Evolutionary conservation across 2,113 vertebrate genomes (phyloP).

Genomic region (Columba janthina): DNA sequence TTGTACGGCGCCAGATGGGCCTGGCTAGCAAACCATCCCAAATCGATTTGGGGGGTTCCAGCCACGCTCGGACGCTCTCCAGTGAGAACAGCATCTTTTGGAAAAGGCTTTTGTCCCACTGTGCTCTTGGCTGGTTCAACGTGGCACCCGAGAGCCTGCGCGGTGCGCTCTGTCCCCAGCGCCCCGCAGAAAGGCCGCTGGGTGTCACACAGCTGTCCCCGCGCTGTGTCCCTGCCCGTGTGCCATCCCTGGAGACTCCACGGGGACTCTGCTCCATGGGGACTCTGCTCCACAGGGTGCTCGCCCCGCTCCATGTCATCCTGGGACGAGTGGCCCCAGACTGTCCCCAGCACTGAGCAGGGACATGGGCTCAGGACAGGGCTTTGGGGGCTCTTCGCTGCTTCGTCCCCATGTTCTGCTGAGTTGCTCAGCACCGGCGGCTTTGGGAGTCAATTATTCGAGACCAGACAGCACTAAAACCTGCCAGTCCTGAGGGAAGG

Average conservation of each 20-base stretch:
- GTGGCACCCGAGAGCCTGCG: neutral
- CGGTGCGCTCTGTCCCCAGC: neutral
- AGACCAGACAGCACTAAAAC: neutral
- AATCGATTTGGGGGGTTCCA: neutral
- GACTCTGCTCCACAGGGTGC: neutral
- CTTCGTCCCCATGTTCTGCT: neutral
- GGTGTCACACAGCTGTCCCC: neutral
- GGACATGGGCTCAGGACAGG: neutral
- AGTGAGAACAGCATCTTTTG: fast-evolving
- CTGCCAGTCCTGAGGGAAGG: neutral
- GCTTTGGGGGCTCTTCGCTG: neutral
- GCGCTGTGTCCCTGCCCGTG: neutral
- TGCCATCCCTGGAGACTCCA: too few relatives aligned
- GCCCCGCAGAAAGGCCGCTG: neutral
- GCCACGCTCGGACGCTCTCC: neutral
- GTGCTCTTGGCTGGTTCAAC: neutral
- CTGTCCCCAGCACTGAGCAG: neutral
- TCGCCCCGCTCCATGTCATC: neutral
- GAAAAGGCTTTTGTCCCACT: neutral
- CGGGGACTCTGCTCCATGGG: too few relatives aligned
- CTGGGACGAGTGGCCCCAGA: neutral
- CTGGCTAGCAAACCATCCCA: neutral
- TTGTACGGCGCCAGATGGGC: neutral
- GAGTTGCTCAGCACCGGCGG: neutral
- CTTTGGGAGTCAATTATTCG: neutral